Conservation (phyloP, 2,797 vertebrate genomes). For the Smutsia gigantea region DNA sequence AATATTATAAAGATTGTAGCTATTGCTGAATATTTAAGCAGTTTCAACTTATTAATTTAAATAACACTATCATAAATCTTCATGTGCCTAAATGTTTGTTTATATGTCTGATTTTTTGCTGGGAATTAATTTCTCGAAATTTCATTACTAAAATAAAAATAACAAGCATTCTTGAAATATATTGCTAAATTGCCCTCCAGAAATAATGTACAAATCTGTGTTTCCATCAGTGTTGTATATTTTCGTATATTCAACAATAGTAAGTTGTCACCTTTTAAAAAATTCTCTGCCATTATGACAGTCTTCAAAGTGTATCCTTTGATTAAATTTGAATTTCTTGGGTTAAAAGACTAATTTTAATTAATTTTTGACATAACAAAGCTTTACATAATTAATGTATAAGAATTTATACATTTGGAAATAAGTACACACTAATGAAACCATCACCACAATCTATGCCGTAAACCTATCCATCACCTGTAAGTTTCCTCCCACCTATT, state of each 20-base stretch:
- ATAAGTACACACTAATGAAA: not conserved
- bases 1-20: not conserved
- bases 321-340: not conserved
- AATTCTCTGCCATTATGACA: not conserved
- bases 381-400: not conserved
- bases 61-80: not conserved
- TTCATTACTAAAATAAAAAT: not conserved
- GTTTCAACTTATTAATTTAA: not conserved
- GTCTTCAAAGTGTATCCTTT: not conserved
- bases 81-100: not conserved
- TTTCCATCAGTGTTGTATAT: not conserved
- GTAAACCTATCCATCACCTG: not conserved
- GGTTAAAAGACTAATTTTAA: not conserved
- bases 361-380: not conserved
- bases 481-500: not conserved
- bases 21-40: not conserved
- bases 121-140: not conserved
- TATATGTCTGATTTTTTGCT: not conserved
- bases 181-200: not conserved
- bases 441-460: not conserved
- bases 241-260: not conserved
- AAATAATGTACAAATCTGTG: not conserved
- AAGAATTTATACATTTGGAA: not conserved
- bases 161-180: not conserved
- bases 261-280: not conserved